Evolutionary conservation across 2,888 invertebrate genomes (phyloP), one percentile per base, ranked within the genome.

Genomic region (Eledona agricola): DNA sequence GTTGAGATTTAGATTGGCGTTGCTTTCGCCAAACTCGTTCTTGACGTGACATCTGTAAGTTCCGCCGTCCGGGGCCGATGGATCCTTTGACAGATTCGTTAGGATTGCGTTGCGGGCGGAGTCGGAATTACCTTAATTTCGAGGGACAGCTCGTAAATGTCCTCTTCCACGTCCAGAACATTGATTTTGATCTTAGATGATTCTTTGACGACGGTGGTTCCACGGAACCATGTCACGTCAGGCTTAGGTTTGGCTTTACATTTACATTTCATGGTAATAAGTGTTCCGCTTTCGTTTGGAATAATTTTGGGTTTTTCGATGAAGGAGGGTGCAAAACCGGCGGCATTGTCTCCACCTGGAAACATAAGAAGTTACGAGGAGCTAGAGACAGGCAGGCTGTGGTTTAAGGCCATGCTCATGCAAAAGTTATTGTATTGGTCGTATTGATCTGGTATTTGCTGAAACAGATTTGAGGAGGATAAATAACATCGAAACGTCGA

Each of bases 241-340:
- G 98, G 96, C 77, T 90, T 93, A 60, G 97, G 96, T 79, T 93
- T 93, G 29, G 96, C 96, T 78, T 90, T 91, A 78, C 93, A 93
- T 74, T 90, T 89, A 81, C 97, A 97, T 79, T 95, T 93, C 93
- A 98, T 95, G 57, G 94, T 90, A 70, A 98, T 96, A 70, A 96
- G 85, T 65, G 96, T 96, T 68, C 96, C 97, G 73, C 90, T 93
- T 78, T 95, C 95, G 80, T 96, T 96, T 75, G 98, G 98, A 82
- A 97, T 95, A 79, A 99, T 99, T 79, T 93, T 89, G 61, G 99
- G 99, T 83, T 98, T 98, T 81, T 96, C 96, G 74, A 96, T 87
- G 80, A 99, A 98, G 56, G 95, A 93, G 62, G 98, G 98, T 67
- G 96, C 93, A 80, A 92, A 93, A 75, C 94, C 95, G 73, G 88